Evolutionary conservation across 2,888 invertebrate species (phyloP), one percentile per base, ranked within the genome.

Genomic region (Ctenicera cuprea): DNA sequence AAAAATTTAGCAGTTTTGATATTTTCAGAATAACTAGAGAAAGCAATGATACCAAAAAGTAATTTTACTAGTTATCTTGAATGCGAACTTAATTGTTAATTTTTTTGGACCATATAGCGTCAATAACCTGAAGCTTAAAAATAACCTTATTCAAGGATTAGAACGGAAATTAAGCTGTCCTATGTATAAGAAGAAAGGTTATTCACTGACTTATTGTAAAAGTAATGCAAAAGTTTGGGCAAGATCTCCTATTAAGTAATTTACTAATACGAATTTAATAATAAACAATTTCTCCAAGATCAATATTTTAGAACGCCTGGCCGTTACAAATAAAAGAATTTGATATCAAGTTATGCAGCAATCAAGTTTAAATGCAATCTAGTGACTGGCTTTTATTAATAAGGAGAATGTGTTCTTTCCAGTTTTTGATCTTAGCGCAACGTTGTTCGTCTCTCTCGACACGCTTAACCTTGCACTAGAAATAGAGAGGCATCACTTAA

Each of bases 401-500:
- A 43, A 61, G 48, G 54, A 69, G 59, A 67, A 57, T 43, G 54
- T 52, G 16, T 50, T 52, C 16, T 65, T 59, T 43, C 45, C 26
- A 3, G 20, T 43, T 50, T 67, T 67, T 54, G 12, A 45, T 12
- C 18, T 59, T 38, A 14, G 52, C 16, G 20, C 1, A 54, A 8
- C n/a, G 38, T 18, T 22, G 22, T 26, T 30, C 20, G 38, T 70
- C 59, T 69, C 70, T 50, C 61, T 59, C 52, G 8, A 9, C 26
- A 30, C 20, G 11, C 30, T 59, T 54, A 43, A 48, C 41, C 45
- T 59, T 57, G 59, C 41, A 18, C 26, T 41, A 38, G 12, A 62
- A 67, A 66, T 18, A 66, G 59, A 72, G 72, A 72, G 30, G n/a
- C 20, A 64, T 52, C 48, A 14, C 1, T 64, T 37, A 50, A 37